Evolutionary conservation across 2,888 invertebrate species (phyloP).

Genomic region (Drosophila subquinaria): DNA sequence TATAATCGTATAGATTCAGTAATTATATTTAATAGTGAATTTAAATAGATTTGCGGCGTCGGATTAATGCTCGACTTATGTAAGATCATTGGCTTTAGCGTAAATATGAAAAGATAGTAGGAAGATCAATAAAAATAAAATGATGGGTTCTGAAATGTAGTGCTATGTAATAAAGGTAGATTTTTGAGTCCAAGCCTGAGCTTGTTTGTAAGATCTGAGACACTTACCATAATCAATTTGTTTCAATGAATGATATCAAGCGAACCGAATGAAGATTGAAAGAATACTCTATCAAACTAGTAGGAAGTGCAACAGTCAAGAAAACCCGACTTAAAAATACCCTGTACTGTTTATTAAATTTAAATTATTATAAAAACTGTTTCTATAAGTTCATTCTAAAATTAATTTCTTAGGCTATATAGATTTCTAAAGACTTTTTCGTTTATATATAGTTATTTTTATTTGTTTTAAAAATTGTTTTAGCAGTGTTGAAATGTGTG

Average conservation of each 20-base stretch:
- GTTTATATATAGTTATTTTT: conserved; percentile 3
- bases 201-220: not conserved
- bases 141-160: no score
- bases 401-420: not conserved
- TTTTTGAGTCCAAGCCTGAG: no score
- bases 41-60: not conserved
- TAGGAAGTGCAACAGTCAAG: not conserved
- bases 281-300: no score
- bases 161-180: no score
- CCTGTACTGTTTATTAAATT: not conserved
- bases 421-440: not conserved
- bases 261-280: no score
- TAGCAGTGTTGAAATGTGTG: conserved; percentile 26
- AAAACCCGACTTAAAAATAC: not conserved
- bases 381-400: not conserved
- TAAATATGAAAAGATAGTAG: no score
- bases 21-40: no score
- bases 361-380: no score
- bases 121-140: no score
- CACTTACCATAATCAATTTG: not conserved
- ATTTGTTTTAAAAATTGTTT: conserved; percentile 31
- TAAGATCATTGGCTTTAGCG: no score
- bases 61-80: no score
- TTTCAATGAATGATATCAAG: not conserved
- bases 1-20: not conserved